Percentiles rank a stretch among this genome's conserved stretches.
phyloP scores from a whole-genome alignment of 2,113 vertebrate species.

The Panurus biarmicus region DNA sequence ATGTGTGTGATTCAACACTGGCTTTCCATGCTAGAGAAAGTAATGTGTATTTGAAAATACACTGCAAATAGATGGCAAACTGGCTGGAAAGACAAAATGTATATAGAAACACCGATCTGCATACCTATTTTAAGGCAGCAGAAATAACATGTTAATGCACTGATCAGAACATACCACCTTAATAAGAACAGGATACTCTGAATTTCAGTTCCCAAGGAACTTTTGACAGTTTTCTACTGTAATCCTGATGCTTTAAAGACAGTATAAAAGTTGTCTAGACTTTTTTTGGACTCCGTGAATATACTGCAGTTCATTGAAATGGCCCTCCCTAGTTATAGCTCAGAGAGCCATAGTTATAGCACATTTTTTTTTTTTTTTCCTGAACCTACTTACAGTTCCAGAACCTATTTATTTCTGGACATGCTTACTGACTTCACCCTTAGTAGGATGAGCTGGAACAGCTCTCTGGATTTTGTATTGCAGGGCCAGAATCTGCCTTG shows the following conservation, averaged over 20 bases:
- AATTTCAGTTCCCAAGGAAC: neutral
- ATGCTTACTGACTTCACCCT: neutral
- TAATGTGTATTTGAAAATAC: neutral
- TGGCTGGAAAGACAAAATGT: neutral
- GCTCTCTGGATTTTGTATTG: neutral
- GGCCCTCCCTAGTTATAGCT: neutral
- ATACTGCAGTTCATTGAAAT: neutral
- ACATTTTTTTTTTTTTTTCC: neutral
- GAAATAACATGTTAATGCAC: neutral
- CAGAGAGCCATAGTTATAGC: neutral
- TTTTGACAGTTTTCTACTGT: neutral
- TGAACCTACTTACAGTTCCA: neutral
- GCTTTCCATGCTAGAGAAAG: neutral
- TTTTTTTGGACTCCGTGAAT: neutral
- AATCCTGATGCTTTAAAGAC: neutral
- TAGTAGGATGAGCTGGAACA: neutral
- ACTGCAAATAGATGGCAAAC: neutral
- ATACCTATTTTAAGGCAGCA: neutral
- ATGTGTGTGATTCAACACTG: neutral
- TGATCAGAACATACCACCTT: neutral
- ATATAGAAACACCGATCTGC: neutral
- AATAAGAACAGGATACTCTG: neutral
- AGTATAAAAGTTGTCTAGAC: neutral
- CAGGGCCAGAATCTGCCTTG: neutral
- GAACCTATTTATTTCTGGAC: neutral